Base-by-base conservation (phyloP, 1,140 invertebrate species). In the Rhopalosiphum padi region DNA sequence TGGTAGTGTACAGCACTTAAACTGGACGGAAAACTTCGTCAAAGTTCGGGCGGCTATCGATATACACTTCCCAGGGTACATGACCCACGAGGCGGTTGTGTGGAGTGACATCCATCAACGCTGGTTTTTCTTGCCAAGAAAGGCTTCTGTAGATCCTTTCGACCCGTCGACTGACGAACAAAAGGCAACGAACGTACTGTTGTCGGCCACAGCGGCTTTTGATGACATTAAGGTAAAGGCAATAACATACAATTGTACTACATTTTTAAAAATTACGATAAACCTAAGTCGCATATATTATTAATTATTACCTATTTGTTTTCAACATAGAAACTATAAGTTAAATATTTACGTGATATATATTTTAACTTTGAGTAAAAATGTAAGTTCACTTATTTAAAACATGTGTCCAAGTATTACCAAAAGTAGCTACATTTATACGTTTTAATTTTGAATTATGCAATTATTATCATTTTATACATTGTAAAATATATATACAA, bases 41-140 rank as follows among this genome's bases (percentile, higher is more conserved):
- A 95, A 95, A 93, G 94, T 98, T n/a, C 95, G 97, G 94, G 95
- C 95, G 94, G 95, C 96, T 51, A 95, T 96, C 48, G 96, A 96
- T 91, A 97, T 97, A 94, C 95, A 96, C 94, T 97, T 96, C 95
- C 98, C 97, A 95, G 97, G 99, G 21, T 99, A 99, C 95, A 97
- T 99, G 96, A 99, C 99, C 94, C 99, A 99, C 95, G 99, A 99
- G 95, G 98, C 98, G 37, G 98, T 96, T 11, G 96, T 97, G 0
- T 99, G 99, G 99, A 99, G 98, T 86, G 95, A 97, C 22, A 94
- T 97, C 9, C 97, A 98, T 94, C 96, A 97, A 93, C 96, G 97
- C 93, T 99, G 99, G 99, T 98, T 98, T 95, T 99, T 99, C 95
- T 95, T 99, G 93, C 99, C 99, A 2, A 96, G 99, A 94, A 96